These are phyloP conservation scores for Acanthoscelides obtectus DNA, from an alignment of 2,888 invertebrate genomes.

Conservation along the genomic window DNA sequence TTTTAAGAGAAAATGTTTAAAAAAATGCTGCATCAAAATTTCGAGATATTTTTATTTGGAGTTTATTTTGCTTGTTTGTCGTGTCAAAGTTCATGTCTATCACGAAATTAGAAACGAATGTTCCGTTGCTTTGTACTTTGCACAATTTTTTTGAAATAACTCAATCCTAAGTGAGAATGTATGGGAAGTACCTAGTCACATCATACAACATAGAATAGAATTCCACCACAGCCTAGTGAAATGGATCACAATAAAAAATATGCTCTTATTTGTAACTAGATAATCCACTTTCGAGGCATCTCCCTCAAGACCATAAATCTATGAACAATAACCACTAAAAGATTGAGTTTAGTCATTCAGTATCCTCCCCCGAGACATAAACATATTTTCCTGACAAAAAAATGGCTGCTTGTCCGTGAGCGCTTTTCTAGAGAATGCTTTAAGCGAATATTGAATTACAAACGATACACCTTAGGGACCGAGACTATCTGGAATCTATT, in stretches of 20 bases:
- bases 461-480: conserved; percentile 21
- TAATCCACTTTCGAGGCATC: background rate
- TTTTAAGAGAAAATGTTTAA: no score
- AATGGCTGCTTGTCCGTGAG: background rate
- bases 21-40: no score
- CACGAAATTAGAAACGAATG: no score
- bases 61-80: no score
- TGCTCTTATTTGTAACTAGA: background rate
- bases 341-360: background rate
- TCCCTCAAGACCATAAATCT: background rate
- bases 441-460: conserved; percentile 4
- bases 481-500: conserved; percentile 22
- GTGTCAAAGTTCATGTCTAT: no score
- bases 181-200: no score
- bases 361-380: background rate
- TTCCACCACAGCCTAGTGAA: no score
- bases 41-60: no score
- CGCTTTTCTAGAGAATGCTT: background rate
- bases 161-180: no score
- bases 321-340: background rate
- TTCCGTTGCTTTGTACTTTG: no score
- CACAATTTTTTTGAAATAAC: no score
- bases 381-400: conserved; percentile 1
- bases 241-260: background rate
- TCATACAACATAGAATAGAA: no score